Percentiles rank a stretch among this genome's conserved stretches.
Conservation (phyloP, 2,888 invertebrate species). For the Microctonus aethiopoides region DNA sequence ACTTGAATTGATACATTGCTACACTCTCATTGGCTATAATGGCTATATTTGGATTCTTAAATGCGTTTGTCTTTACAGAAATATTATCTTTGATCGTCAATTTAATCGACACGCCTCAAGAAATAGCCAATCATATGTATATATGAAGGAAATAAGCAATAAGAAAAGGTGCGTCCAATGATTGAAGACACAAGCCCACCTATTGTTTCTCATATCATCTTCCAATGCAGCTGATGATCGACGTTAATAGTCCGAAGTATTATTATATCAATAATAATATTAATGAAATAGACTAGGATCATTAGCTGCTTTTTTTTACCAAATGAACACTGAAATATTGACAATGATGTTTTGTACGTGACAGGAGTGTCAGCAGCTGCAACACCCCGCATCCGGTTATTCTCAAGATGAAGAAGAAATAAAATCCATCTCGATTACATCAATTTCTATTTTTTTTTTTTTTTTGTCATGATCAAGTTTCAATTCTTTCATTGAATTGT, state of each 20-base stretch:
- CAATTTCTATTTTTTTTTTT: background rate
- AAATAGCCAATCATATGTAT: slow-evolving; percentile 43
- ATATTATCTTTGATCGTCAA: background rate
- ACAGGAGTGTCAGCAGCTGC: background rate
- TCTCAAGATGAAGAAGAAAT: background rate
- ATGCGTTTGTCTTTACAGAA: too few relatives aligned
- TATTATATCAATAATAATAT: background rate
- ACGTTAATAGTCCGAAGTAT: background rate
- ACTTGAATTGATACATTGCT: too few relatives aligned
- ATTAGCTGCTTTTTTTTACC: background rate
- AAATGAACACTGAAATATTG: background rate
- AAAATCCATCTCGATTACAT: background rate
- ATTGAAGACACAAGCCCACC: slow-evolving; percentile 6
- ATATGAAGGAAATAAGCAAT: slow-evolving; percentile 48
- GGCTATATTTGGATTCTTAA: too few relatives aligned
- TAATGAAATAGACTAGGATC: background rate
- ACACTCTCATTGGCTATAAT: too few relatives aligned
- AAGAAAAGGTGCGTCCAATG: slow-evolving; percentile 27
- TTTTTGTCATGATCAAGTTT: too few relatives aligned
- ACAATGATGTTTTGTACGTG: background rate
- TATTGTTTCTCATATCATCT: slow-evolving; percentile 10
- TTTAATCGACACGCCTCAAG: slow-evolving; percentile 28
- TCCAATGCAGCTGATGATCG: slow-evolving; percentile 2
- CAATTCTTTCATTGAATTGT: too few relatives aligned
- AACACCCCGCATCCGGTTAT: slow-evolving; percentile 7